A percentile compares a stretch with the other conserved stretches of the same genome.
phyloP scores from a whole-genome alignment of 2,113 vertebrate genomes.

The Sula dactylatra region DNA sequence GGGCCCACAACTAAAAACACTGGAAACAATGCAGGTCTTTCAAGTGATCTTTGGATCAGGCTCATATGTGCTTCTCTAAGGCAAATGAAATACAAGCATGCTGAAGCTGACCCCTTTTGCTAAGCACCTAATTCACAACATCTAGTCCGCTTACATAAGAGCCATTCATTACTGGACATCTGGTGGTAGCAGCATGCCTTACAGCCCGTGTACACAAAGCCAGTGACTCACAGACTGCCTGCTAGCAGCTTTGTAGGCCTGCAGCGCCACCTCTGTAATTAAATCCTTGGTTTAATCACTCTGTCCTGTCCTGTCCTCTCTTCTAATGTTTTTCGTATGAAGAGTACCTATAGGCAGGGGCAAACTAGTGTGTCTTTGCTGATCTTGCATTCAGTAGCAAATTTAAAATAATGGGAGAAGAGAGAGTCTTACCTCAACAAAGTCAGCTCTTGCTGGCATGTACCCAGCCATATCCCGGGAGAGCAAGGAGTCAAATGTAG shows the following conservation, averaged over 20 bases:
- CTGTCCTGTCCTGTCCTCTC: not conserved
- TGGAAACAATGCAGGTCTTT: not conserved
- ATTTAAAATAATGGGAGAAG: not conserved
- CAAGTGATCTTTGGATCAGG: not conserved
- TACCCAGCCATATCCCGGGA: slow-evolving; percentile 98
- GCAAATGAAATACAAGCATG: not conserved
- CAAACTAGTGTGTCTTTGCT: not conserved
- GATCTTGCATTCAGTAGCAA: not conserved
- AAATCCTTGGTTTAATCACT: not conserved
- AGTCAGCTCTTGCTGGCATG: slow-evolving; percentile 98
- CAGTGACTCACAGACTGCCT: not conserved
- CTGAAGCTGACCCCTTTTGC: not conserved
- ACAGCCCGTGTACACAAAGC: not conserved
- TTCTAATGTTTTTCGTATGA: not conserved
- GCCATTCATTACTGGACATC: not conserved
- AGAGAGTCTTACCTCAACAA: slow-evolving; percentile 86
- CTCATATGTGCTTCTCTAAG: not conserved
- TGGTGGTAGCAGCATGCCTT: not conserved
- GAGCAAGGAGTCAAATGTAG: slow-evolving; percentile 91
- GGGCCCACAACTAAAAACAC: not conserved
- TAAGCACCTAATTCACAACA: not conserved
- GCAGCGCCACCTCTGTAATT: not conserved
- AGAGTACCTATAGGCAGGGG: not conserved
- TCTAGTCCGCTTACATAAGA: not conserved
- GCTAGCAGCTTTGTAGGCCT: not conserved